Percentiles rank a stretch among this genome's conserved stretches.
phyloP scores from a whole-genome alignment of 2,797 vertebrate species.

The Naso thynnoides region DNA sequence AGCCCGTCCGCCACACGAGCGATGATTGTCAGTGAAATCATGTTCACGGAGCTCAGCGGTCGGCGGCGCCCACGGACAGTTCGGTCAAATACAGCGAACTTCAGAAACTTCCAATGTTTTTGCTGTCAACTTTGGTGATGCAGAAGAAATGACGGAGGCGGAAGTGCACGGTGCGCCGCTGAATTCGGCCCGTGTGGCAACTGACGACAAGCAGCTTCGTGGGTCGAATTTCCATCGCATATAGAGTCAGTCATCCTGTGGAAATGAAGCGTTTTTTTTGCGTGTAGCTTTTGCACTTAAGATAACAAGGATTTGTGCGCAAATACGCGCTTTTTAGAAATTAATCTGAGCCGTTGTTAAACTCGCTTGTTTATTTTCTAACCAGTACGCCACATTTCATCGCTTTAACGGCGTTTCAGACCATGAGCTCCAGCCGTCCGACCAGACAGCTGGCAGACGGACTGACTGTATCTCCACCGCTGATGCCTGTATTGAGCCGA shows the following conservation, averaged over 20 bases:
- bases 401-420: slow-evolving; percentile 12
- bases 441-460: slow-evolving; percentile 73
- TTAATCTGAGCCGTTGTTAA: rapidly evolving
- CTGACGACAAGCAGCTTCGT: slow-evolving; percentile 6
- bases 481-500: slow-evolving; percentile 54
- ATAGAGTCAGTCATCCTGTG: not conserved
- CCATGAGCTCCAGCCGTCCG: slow-evolving; percentile 48
- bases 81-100: not conserved
- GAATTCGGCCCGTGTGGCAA: slow-evolving; percentile 62
- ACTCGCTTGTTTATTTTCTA: not conserved
- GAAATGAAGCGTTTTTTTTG: not conserved
- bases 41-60: slow-evolving; percentile 38
- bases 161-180: slow-evolving; percentile 62
- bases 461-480: slow-evolving; percentile 64
- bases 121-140: slow-evolving; percentile 56
- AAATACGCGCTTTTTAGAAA: not conserved
- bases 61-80: not conserved
- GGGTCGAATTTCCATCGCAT: slow-evolving; percentile 15
- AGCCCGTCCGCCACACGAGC: slow-evolving; percentile 92
- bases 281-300: too few relatives aligned
- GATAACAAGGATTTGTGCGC: too few relatives aligned
- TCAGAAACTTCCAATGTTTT: slow-evolving; percentile 9
- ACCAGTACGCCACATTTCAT: not conserved
- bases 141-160: slow-evolving; percentile 63
- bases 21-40: slow-evolving; percentile 92